phyloP scores from a whole-genome alignment of 2,113 vertebrate species.

The Zeus faber region DNA sequence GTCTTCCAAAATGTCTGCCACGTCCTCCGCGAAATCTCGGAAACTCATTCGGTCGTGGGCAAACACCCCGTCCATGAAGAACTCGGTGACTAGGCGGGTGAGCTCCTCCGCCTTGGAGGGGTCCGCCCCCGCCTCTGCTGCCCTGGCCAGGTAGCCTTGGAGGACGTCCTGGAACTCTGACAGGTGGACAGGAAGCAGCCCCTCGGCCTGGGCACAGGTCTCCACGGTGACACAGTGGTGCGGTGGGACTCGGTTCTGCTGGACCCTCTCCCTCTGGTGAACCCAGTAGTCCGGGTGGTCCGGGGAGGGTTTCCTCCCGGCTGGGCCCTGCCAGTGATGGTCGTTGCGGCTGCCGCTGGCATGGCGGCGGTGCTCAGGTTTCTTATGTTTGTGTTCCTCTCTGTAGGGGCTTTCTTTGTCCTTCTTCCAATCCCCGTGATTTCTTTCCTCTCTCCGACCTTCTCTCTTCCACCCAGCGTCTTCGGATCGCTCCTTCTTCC shows the following conservation, averaged over 20 bases:
- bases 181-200: constrained; percentile 71
- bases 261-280: constrained; percentile 49
- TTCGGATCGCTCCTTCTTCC: constrained; percentile 13
- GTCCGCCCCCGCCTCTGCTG: constrained; percentile 46
- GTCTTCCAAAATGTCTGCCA: constrained; percentile 89
- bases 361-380: constrained; percentile 23
- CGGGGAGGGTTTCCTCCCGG: constrained; percentile 16
- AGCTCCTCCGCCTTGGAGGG: constrained; percentile 58
- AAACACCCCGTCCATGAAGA: constrained; percentile 80
- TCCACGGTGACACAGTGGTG: constrained; percentile 70
- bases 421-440: constrained; percentile 23
- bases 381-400: constrained; percentile 14
- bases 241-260: constrained; percentile 55
- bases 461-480: constrained; percentile 15
- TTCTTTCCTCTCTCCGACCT: constrained; percentile 23
- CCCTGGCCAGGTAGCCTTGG: constrained; percentile 70
- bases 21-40: constrained; percentile 81
- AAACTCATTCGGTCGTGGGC: constrained; percentile 83
- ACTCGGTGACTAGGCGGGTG: constrained; percentile 48
- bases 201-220: constrained; percentile 81
- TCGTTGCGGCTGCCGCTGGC: constrained; percentile 9
- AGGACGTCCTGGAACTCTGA: constrained; percentile 76
- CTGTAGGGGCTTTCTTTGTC: constrained; percentile 9
- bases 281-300: constrained; percentile 61
- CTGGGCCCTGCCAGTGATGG: constrained; percentile 24